Percentiles rank a stretch among this genome's conserved stretches.
Evolutionary conservation across 1,140 invertebrate species (phyloP).

Genomic region (Hormaphis cornu): DNA sequence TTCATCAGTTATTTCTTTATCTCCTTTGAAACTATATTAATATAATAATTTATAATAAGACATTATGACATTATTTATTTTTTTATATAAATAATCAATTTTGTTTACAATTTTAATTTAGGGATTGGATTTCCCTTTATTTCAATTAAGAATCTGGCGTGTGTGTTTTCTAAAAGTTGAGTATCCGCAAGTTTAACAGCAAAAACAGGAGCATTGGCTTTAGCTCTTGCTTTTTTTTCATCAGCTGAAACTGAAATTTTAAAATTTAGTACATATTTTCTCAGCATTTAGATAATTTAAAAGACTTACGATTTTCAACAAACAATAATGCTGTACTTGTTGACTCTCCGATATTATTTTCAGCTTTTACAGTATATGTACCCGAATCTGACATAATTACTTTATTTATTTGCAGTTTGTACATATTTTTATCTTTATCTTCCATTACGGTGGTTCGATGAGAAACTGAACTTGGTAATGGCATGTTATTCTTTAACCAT

Average conservation of each 20-base stretch:
- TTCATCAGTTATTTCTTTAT: slow-evolving; percentile 55
- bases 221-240: slow-evolving; percentile 57
- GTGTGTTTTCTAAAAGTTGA: slow-evolving; percentile 75
- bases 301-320: slow-evolving; percentile 68
- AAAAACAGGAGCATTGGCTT: slow-evolving; percentile 67
- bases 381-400: slow-evolving; percentile 74
- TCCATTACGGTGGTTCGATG: slow-evolving; percentile 58
- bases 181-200: slow-evolving; percentile 74
- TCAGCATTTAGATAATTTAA: not conserved
- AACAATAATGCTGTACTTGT: slow-evolving; percentile 74
- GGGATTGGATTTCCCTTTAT: slow-evolving; percentile 78
- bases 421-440: slow-evolving; percentile 47
- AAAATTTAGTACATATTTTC: not conserved
- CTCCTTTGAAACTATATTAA: slow-evolving; percentile 69
- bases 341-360: slow-evolving; percentile 61
- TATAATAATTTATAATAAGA: slow-evolving; percentile 16
- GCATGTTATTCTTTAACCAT: slow-evolving; percentile 85
- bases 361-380: slow-evolving; percentile 83
- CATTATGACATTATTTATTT: not conserved
- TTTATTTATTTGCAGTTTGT: slow-evolving; percentile 67
- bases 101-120: slow-evolving; percentile 65
- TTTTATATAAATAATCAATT: not conserved
- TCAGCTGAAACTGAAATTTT: slow-evolving; percentile 54
- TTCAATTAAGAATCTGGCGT: slow-evolving; percentile 80
- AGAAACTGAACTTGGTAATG: slow-evolving; percentile 62